Evolutionary conservation across 2,888 invertebrate genomes (phyloP).

Genomic region (Drosophila nr. perissopoda): DNA sequence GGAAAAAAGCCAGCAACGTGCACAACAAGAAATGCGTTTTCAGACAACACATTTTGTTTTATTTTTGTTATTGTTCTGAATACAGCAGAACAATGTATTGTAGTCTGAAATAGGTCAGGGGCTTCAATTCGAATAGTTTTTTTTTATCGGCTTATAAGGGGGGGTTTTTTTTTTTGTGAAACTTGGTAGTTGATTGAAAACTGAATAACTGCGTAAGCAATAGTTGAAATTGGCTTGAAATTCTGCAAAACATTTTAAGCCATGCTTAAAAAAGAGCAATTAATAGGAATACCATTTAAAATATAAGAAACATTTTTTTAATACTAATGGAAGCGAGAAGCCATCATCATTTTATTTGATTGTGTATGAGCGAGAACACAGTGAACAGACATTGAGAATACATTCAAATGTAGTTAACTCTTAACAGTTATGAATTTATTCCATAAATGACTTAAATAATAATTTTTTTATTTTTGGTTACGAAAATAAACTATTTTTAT

Average conservation of each 20-base stretch:
- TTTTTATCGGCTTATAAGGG: not conserved
- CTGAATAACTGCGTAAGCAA: not conserved
- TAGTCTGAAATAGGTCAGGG: slow-evolving; percentile 46
- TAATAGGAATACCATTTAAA: not conserved
- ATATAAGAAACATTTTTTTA: not conserved
- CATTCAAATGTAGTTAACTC: not conserved
- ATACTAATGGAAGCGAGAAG: not conserved
- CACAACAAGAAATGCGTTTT: slow-evolving; percentile 27
- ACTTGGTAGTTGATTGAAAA: slow-evolving; percentile 33
- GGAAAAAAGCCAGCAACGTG: slow-evolving; percentile 25
- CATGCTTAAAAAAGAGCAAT: not conserved
- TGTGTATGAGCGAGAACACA: not conserved
- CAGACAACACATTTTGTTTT: slow-evolving; percentile 33
- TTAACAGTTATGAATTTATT: not conserved
- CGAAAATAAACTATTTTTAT: not conserved
- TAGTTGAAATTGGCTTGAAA: not conserved
- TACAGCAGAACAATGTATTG: slow-evolving; percentile 25
- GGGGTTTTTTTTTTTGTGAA: slow-evolving; percentile 4
- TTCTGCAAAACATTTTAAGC: not conserved
- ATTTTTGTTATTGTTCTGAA: slow-evolving; percentile 16
- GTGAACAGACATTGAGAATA: no score
- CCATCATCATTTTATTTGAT: not conserved
- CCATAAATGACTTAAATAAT: not conserved
- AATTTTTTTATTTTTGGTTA: not conserved
- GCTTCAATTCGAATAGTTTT: slow-evolving; percentile 25